phyloP scores from a whole-genome alignment of 2,113 vertebrate species.

The Poecile atricapillus region DNA sequence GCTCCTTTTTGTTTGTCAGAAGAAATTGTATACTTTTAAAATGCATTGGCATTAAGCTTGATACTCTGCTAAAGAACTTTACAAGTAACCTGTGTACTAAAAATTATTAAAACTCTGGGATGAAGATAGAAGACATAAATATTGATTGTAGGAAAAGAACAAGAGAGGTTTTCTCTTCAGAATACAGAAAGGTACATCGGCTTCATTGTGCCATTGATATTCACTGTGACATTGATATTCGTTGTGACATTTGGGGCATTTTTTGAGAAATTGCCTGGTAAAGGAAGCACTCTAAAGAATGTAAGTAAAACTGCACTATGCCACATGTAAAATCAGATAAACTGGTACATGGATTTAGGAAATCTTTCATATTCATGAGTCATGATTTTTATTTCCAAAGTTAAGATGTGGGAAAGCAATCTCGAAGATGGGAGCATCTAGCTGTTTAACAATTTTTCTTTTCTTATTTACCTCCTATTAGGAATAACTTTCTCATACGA shows the following conservation, averaged over 20 bases:
- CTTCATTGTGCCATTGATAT: neutral
- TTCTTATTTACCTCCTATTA: neutral
- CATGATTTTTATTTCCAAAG: neutral
- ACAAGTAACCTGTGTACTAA: conserved; percentile 1
- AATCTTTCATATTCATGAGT: neutral
- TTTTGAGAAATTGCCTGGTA: neutral
- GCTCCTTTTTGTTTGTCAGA: neutral
- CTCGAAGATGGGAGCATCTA: neutral
- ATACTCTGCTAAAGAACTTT: neutral
- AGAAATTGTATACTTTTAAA: neutral
- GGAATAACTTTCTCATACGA: neutral
- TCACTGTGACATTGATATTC: neutral
- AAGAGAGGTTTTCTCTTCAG: neutral
- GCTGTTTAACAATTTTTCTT: neutral
- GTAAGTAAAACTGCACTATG: neutral
- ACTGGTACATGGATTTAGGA: neutral
- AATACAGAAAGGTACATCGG: neutral
- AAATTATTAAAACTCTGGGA: neutral
- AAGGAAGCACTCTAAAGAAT: neutral
- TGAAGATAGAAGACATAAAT: neutral
- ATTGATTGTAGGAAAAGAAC: neutral
- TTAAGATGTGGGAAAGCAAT: neutral
- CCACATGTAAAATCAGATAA: neutral
- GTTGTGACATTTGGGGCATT: neutral
- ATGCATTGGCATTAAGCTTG: neutral